Percentiles rank a stretch among this genome's conserved stretches.
These are phyloP conservation scores for Solea senegalensis DNA, from an alignment of 2,113 vertebrate species.

Conservation along the genomic window DNA sequence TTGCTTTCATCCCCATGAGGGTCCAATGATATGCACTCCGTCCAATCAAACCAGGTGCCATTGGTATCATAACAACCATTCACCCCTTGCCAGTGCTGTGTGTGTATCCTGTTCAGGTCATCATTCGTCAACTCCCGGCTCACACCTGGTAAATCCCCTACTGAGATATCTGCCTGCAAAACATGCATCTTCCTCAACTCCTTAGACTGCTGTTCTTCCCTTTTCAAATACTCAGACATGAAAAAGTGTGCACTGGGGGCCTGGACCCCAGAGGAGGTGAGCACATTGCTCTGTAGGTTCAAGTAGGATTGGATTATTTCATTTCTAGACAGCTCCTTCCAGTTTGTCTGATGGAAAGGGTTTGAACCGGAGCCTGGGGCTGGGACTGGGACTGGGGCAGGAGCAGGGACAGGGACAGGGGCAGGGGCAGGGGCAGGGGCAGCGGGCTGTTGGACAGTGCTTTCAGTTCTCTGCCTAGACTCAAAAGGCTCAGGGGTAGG, in stretches of 20 bases:
- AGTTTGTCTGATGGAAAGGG: slow-evolving; percentile 98
- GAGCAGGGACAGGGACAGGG: background rate
- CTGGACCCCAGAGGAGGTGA: slow-evolving; percentile 94
- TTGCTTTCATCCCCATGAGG: slow-evolving; percentile 94
- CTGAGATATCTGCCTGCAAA: slow-evolving; percentile 84
- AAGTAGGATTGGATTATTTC: slow-evolving; percentile 99
- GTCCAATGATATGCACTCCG: slow-evolving; percentile 97
- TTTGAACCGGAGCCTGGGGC: slow-evolving; percentile 84
- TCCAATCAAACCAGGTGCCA: slow-evolving; percentile 98
- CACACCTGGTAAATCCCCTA: slow-evolving; percentile 86
- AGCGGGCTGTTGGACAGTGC: slow-evolving; percentile 78
- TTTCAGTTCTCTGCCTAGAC: slow-evolving; percentile 88
- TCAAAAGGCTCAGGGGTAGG: slow-evolving; percentile 73
- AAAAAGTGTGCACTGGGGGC: slow-evolving; percentile 95
- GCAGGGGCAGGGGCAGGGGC: slow-evolving; percentile 73
- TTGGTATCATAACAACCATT: slow-evolving; percentile 97
- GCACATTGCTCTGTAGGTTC: slow-evolving; percentile 96
- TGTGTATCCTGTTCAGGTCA: slow-evolving; percentile 89
- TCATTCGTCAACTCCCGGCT: slow-evolving; percentile 85
- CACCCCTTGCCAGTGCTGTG: slow-evolving; percentile 90
- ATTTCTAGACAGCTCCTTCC: slow-evolving; percentile 96
- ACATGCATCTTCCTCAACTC: slow-evolving; percentile 88
- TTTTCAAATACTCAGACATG: slow-evolving; percentile 97
- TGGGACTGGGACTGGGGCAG: slow-evolving; percentile 35
- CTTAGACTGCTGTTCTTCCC: slow-evolving; percentile 90